Evolutionary conservation across 2,888 invertebrate species (phyloP), one percentile per base, ranked within the genome.

Genomic region (Scaptomyza caliginosa): DNA sequence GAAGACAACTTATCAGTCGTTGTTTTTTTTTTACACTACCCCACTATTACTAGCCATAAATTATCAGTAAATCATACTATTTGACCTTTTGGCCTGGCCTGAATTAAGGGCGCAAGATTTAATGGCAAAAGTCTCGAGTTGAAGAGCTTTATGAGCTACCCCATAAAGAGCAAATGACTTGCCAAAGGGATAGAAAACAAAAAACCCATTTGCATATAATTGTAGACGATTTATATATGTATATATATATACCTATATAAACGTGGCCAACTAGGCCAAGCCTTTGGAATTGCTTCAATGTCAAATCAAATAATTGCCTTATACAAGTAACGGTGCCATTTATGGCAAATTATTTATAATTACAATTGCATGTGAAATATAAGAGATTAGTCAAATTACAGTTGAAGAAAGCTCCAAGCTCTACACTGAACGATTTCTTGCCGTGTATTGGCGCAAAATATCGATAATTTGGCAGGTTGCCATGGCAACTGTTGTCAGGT

Each of bases 401-500:
- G 49, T 19, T 8, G 28, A 45, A 24, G 28, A 28, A 24, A 32
- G 21, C 30, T 7, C n/a, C n/a, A 23, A 7, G 43, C 17, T 34
- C 4, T 30, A 34, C 16, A 63, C 45, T 51, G 51, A 16, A 32
- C 10, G 40, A 26, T 74, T 73, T 74, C 50, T 42, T 46, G 34
- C 56, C 16, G 72, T 73, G 72, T 54, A 75, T 43, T 51, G 60
- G 60, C 68, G 56, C 70, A 67, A 78, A 78, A 78, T 82, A 85
- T 81, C 80, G 86, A 81, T 79, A 76, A 76, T 85, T 81, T 81
- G 87, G 87, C 82, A 74, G 79, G 70, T 84, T 67, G 83, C 70
- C 86, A 70, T 68, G 83, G 73, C 75, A 82, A 82, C 88, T 67
- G 79, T 82, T 82, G 83, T 70, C 73, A 82, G 82, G 86, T 75